A percentile compares a stretch with the other conserved stretches of the same genome.
Evolutionary conservation across 64 coral and sea anemone genomes (phyloP).

Genomic region (Actinia equina): DNA sequence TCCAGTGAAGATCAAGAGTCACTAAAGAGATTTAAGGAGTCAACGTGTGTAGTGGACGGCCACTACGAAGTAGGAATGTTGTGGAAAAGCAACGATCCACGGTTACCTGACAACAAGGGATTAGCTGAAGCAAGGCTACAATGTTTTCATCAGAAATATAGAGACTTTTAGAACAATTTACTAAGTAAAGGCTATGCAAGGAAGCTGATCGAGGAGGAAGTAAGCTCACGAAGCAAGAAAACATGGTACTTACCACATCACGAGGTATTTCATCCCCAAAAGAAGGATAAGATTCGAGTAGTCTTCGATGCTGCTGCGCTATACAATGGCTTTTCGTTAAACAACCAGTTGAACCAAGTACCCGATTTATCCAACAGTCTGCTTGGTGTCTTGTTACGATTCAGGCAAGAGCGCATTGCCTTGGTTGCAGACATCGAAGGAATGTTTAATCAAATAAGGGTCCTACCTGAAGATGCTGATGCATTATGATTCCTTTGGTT

Average conservation of each 20-base stretch:
- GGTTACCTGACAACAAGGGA: conserved; percentile 53
- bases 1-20: conserved; percentile 45
- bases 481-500: conserved; percentile 22
- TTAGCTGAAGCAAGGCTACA: conserved; percentile 38
- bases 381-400: conserved; percentile 19
- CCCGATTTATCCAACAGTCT: conserved; percentile 23
- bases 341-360: conserved; percentile 16
- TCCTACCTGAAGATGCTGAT: conserved; percentile 3
- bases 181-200: conserved; percentile 22
- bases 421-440: conserved; percentile 23
- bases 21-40: conserved; percentile 12
- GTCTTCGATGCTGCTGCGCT: conserved; percentile 17
- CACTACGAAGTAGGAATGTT: neutral
- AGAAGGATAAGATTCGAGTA: conserved; percentile 13
- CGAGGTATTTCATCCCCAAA: conserved; percentile 30
- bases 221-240: neutral
- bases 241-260: conserved; percentile 36
- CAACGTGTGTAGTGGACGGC: conserved; percentile 36
- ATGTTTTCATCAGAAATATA: conserved; percentile 45
- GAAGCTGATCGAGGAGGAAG: conserved; percentile 10
- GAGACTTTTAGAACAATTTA: conserved; percentile 25
- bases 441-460: neutral
- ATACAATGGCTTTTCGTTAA: neutral
- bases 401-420: conserved; percentile 5
- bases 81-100: conserved; percentile 46